These are phyloP conservation scores for Heteromyza rotundicornis DNA, from an alignment of 2,888 invertebrate genomes.

Conservation along the genomic window DNA sequence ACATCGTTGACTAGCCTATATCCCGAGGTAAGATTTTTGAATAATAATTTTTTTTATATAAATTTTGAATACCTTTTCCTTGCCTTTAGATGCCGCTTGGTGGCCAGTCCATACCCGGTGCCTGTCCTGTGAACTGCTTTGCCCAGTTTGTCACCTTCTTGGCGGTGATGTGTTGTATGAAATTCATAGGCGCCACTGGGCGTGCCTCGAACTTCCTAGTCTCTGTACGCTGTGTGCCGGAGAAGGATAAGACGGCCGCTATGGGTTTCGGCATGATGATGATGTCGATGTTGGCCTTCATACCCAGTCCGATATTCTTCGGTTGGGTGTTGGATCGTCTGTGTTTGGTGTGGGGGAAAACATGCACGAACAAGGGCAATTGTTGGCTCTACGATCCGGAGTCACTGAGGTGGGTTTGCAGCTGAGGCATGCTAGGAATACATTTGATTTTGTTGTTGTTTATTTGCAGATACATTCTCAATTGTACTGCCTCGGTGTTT, in stretches of 20 bases:
- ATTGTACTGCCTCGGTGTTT: constrained; percentile 69
- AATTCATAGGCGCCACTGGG: constrained; percentile 66
- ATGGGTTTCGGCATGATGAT: constrained; percentile 71
- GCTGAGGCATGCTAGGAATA: background rate
- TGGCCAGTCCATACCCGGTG: constrained; percentile 63
- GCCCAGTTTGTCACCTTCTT: constrained; percentile 65
- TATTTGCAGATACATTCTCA: constrained; percentile 64
- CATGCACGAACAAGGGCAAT: constrained; percentile 71
- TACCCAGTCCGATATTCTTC: constrained; percentile 76
- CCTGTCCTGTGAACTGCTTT: constrained; percentile 67
- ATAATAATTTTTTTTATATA: too few species aligned
- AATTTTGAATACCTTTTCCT: background rate
- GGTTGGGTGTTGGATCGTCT: constrained; percentile 70
- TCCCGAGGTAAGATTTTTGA: background rate
- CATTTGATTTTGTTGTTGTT: constrained; percentile 42
- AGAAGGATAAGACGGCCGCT: constrained; percentile 72
- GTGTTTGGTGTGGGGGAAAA: constrained; percentile 77
- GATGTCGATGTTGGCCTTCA: constrained; percentile 71
- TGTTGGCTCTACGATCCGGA: constrained; percentile 77
- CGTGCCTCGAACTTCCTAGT: constrained; percentile 68
- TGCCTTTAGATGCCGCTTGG: constrained; percentile 21
- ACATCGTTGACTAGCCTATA: background rate
- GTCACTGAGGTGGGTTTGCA: constrained; percentile 59
- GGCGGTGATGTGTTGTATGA: constrained; percentile 65
- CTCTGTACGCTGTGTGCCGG: constrained; percentile 69